Percentiles rank a stretch among this genome's conserved stretches.
Conservation (phyloP, 2,888 invertebrate genomes). For the Pseudoips prasinana region DNA sequence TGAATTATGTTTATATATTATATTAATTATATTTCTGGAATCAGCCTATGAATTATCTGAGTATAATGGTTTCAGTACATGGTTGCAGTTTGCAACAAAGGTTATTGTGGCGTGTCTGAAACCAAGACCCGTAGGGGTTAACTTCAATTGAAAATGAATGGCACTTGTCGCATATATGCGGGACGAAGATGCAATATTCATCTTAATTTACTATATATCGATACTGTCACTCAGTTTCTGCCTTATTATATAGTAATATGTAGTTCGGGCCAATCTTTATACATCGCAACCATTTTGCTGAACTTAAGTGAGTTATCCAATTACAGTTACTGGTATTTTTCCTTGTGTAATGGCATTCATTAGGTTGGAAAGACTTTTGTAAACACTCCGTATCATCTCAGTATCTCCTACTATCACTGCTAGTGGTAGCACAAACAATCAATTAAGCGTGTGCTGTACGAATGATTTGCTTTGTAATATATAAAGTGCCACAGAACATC, state of each 20-base stretch:
- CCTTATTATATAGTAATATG: constrained; percentile 9
- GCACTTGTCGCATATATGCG: too few species aligned
- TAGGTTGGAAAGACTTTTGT: constrained; percentile 10
- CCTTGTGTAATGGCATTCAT: constrained; percentile 15
- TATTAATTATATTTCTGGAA: too few species aligned
- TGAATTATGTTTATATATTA: too few species aligned
- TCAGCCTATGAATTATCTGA: too few species aligned
- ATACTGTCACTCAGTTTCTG: constrained; percentile 13
- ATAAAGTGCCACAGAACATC: constrained; percentile 9
- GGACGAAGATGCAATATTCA: too few species aligned
- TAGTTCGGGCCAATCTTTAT: constrained; percentile 16
- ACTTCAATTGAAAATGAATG: too few species aligned
- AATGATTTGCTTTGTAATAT: constrained; percentile 10
- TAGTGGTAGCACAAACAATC: constrained; percentile 5
- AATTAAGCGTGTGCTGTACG: constrained; percentile 15
- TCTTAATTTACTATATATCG: constrained; percentile 9
- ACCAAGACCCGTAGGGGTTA: too few species aligned
- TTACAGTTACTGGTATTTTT: constrained; percentile 15
- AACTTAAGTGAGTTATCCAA: constrained; percentile 10
- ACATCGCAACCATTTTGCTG: constrained; percentile 15
- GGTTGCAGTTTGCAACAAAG: too few species aligned
- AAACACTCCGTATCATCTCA: constrained; percentile 10
- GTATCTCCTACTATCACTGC: constrained; percentile 9
- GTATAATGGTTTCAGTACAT: too few species aligned
- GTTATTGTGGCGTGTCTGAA: too few species aligned